Evolutionary conservation across 2,113 vertebrate genomes (phyloP).

Genomic region (Aix galericulata): DNA sequence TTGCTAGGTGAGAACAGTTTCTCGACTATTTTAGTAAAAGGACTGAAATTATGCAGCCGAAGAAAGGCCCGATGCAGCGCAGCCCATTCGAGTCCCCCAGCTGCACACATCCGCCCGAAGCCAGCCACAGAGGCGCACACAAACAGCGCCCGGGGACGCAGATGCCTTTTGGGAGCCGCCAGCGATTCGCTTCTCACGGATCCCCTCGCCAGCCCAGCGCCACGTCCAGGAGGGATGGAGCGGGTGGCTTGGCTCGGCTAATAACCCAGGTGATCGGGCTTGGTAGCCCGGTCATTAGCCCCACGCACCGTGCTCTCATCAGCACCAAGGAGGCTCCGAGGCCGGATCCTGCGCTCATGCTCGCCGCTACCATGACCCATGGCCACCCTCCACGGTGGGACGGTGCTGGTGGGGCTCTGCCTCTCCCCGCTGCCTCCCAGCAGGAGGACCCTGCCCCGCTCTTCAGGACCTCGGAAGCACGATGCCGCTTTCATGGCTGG

Average conservation of each 20-base stretch:
- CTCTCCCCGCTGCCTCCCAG: background rate
- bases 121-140: background rate
- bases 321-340: background rate
- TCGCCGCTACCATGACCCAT: background rate
- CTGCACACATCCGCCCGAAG: background rate
- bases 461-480: background rate
- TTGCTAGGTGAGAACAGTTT: constrained; percentile 66
- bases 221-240: background rate
- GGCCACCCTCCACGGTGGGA: background rate
- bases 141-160: background rate
- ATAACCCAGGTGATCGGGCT: background rate
- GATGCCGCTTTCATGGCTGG: background rate
- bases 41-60: background rate
- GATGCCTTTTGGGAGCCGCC: constrained; percentile 4
- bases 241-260: constrained; percentile 13
- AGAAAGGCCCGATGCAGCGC: background rate
- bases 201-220: constrained; percentile 3
- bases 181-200: constrained; percentile 54
- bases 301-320: background rate
- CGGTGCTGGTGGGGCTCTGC: background rate
- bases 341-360: background rate
- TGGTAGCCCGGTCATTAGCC: constrained; percentile 26
- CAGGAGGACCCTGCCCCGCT: background rate
- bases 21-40: constrained; percentile 52
- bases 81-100: constrained; percentile 12